Conservation (phyloP, 2,888 invertebrate species). For the Cataglyphis cursor region DNA sequence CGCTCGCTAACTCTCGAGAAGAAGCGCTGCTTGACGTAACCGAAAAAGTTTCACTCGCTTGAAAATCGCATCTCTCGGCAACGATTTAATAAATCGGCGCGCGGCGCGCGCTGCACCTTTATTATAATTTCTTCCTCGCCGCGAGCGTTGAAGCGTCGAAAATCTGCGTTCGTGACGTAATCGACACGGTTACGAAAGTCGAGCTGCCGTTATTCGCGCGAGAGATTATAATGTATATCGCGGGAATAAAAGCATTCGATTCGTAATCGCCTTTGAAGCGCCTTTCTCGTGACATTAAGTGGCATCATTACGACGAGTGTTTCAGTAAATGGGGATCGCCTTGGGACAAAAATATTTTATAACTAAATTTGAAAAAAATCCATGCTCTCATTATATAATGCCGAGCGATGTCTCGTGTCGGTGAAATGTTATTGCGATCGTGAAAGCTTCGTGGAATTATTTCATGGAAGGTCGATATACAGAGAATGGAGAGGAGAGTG, state of each 20-base stretch:
- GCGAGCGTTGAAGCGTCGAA: slow-evolving; percentile 22
- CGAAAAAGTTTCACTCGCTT: slow-evolving; percentile 61
- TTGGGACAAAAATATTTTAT: neutral
- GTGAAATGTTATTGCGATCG: neutral
- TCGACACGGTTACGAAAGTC: slow-evolving; percentile 31
- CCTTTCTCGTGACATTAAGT: slow-evolving; percentile 43
- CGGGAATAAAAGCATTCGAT: slow-evolving; percentile 31
- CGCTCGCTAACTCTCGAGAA: slow-evolving; percentile 9
- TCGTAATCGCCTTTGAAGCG: slow-evolving; percentile 32
- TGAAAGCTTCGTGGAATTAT: slow-evolving; percentile 1
- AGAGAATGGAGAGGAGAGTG: neutral
- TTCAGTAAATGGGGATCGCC: slow-evolving; percentile 25
- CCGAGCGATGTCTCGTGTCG: neutral
- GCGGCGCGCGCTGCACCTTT: neutral
- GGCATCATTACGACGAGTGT: slow-evolving; percentile 29
- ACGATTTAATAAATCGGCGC: slow-evolving; percentile 41
- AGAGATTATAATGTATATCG: slow-evolving; percentile 17
- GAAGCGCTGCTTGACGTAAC: slow-evolving; percentile 55
- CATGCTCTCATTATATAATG: neutral
- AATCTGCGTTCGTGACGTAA: slow-evolving; percentile 24
- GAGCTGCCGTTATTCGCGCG: neutral
- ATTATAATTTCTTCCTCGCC: slow-evolving; percentile 33
- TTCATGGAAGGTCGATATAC: slow-evolving; percentile 3
- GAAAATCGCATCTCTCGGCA: slow-evolving; percentile 38
- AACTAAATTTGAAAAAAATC: slow-evolving; percentile 36